Evolutionary conservation across 2,797 vertebrate genomes (phyloP), one percentile per base, ranked within the genome.

Genomic region (Poeciliopsis infans): DNA sequence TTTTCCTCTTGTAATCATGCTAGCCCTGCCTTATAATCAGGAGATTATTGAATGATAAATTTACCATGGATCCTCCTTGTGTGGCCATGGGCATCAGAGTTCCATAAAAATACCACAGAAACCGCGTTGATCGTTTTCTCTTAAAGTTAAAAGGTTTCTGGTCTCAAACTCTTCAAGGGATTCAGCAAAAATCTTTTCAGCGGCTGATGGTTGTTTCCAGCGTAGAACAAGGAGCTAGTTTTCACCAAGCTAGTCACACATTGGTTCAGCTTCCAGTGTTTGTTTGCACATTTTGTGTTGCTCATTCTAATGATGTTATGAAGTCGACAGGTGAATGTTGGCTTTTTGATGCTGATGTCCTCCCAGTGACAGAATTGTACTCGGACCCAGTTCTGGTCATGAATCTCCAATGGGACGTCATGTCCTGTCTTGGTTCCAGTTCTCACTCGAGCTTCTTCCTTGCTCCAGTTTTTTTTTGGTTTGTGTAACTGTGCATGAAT

Each of bases 341-440:
- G 36, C 39, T 23, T 81, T 76, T 55, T 61, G 49, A 80, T 80
- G 79, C 69, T 57, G 73, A 79, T 71, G 64, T 51, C 78, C 75
- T 88, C 74, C 33, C 43, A 79, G 74, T 51, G 78, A 88, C 87
- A 88, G 78, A 90, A 82, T 73, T 84, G 77, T 85, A 88, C 83
- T 88, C 79, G 87, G 91, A 83, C 88, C 90, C 83, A 79, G 76
- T 86, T 89, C 83, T 72, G 68, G 82, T 68, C 75, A 71, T 23
- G 78, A 68, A 71, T 47, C 77, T 85, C 87, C 72, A 72, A 36
- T 33, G 86, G 88, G 90, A 86, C 79, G 51, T 79, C 77, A 45
- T 82, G 88, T 86, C 79, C 87, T 80, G 79, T 69, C 77, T 86
- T 75, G 75, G 72, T 66, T 75, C 69, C 81, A 82, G n/a, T 80